Conservation (phyloP, 2,113 vertebrate genomes). For the Protomyctophum bolini region DNA sequence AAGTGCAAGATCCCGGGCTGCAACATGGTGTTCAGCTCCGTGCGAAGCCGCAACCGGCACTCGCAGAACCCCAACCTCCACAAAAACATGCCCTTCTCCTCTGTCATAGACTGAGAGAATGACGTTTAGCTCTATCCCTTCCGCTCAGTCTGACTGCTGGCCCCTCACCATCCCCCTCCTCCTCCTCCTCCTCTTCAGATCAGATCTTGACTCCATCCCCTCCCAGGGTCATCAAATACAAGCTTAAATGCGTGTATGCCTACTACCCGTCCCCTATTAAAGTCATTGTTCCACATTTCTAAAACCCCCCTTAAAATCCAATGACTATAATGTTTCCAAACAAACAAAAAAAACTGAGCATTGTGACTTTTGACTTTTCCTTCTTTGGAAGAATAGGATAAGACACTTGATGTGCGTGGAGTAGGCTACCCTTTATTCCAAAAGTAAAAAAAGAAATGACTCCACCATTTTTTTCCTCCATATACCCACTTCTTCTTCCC, state of each 20-base stretch:
- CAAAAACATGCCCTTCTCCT: constrained; percentile 94
- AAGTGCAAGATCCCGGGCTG: constrained; percentile 98
- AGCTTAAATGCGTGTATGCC: constrained; percentile 54
- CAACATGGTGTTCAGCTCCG: constrained; percentile 99
- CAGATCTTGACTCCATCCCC: constrained; percentile 45
- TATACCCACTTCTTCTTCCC: constrained; percentile 44
- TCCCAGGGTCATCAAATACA: constrained; percentile 53
- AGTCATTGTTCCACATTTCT: constrained; percentile 56
- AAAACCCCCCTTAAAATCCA: constrained; percentile 56
- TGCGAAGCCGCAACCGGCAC: constrained; percentile 97
- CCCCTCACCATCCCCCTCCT: constrained; percentile 43
- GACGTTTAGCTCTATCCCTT: constrained; percentile 45
- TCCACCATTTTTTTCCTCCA: constrained; percentile 36
- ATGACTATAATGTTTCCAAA: constrained; percentile 22
- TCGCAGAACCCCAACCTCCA: constrained; percentile 99
- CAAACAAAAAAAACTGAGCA: constrained; percentile 55
- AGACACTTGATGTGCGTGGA: constrained; percentile 53
- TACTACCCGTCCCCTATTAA: constrained; percentile 47
- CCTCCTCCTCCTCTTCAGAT: constrained; percentile 48
- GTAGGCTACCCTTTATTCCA: constrained; percentile 37
- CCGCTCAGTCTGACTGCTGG: constrained; percentile 52
- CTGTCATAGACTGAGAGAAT: constrained; percentile 80
- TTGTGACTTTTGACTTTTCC: constrained; percentile 70
- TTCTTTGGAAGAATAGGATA: constrained; percentile 68
- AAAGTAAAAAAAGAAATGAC: constrained; percentile 23